These are phyloP conservation scores for Anagyrus pseudococci DNA, from an alignment of 2,888 invertebrate species.

Conservation along the genomic window DNA sequence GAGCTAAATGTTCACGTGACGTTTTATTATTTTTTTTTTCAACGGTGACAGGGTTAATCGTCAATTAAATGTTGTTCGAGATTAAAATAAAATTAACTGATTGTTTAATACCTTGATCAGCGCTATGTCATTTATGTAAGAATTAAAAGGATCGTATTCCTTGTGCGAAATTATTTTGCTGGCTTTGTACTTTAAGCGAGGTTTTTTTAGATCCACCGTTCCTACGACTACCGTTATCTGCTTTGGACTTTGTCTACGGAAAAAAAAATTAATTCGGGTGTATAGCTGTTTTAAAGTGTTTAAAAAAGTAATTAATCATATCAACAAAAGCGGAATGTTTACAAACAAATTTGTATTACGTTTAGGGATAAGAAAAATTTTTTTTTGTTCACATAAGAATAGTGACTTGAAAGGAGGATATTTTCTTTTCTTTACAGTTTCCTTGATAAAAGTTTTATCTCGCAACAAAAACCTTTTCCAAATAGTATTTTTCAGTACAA, in stretches of 20 bases:
- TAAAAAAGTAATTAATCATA: not conserved
- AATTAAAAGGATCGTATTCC: slow-evolving; percentile 28
- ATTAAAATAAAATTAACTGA: not conserved
- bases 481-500: not conserved
- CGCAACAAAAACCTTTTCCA: not conserved
- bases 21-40: not conserved
- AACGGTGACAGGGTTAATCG: not conserved
- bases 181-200: slow-evolving; percentile 19
- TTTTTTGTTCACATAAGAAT: not conserved
- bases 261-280: not conserved
- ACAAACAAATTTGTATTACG: not conserved
- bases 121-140: slow-evolving; percentile 49
- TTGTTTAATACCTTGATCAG: slow-evolving; percentile 45
- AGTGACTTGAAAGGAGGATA: no score
- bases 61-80: not conserved
- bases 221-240: slow-evolving; percentile 44
- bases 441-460: not conserved
- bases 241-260: not conserved
- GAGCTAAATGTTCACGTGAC: not conserved
- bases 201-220: slow-evolving; percentile 39
- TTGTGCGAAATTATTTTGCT: slow-evolving; percentile 40
- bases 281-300: not conserved
- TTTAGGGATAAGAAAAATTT: not conserved
- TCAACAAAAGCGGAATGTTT: not conserved
- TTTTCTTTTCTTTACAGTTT: no score